Evolutionary conservation across 1,140 invertebrate species (phyloP).

Genomic region (Gerris buenoi): DNA sequence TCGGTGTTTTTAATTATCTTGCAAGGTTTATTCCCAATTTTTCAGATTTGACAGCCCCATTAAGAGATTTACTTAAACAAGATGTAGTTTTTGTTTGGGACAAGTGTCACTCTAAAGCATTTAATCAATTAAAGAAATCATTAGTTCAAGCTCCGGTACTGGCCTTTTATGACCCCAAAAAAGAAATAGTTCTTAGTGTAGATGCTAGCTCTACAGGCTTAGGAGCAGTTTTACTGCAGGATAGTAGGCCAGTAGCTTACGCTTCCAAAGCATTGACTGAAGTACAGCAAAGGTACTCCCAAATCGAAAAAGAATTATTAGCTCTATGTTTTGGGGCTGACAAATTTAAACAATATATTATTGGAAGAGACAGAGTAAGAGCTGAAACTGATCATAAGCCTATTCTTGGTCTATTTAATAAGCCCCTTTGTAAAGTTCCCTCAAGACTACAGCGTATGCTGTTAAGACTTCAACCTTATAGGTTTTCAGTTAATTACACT

Average conservation of each 20-base stretch:
- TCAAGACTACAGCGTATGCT: conserved; percentile 29
- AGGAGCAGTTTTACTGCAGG: conserved; percentile 19
- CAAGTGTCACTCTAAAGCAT: conserved; percentile 21
- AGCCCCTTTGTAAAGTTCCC: conserved; percentile 28
- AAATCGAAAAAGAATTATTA: conserved; percentile 21
- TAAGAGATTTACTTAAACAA: conserved; percentile 30
- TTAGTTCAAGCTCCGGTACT: conserved; percentile 20
- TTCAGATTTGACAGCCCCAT: conserved; percentile 25
- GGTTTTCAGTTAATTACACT: conserved; percentile 22
- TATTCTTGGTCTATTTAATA: conserved; percentile 25
- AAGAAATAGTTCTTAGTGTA: conserved; percentile 12
- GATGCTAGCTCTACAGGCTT: conserved; percentile 13
- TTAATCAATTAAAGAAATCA: conserved; percentile 27
- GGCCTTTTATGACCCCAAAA: conserved; percentile 19
- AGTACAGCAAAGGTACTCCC: conserved; percentile 21
- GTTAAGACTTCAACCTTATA: conserved; percentile 28
- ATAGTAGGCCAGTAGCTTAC: conserved; percentile 28
- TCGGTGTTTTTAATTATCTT: conserved; percentile 30
- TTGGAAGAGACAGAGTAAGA: conserved; percentile 22
- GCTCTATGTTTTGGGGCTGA: conserved; percentile 20
- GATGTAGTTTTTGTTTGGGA: conserved; percentile 28
- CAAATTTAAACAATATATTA: conserved; percentile 24
- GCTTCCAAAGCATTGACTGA: conserved; percentile 20
- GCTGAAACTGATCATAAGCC: conserved; percentile 30
- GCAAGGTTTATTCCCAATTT: conserved; percentile 29